Conservation (phyloP, 2,888 invertebrate species). For the Pyrocoelia pectoralis region DNA sequence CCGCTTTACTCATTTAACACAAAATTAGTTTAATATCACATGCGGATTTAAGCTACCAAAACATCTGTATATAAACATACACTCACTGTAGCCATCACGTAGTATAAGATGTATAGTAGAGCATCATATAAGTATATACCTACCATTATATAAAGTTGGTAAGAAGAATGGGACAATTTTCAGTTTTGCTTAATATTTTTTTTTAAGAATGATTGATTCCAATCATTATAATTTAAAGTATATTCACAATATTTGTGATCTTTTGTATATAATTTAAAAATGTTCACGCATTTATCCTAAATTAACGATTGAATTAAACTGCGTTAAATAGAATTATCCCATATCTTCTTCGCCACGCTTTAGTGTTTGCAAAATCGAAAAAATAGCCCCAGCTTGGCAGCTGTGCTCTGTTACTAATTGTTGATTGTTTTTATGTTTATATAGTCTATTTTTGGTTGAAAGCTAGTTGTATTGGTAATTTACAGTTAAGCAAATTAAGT, state of each 20-base stretch:
- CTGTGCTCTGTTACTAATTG: slow-evolving; percentile 58
- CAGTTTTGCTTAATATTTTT: neutral
- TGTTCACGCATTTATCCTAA: neutral
- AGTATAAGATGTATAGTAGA: slow-evolving; percentile 53
- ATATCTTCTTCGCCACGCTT: slow-evolving; percentile 34
- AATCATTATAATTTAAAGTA: slow-evolving; percentile 2
- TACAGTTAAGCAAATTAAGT: slow-evolving; percentile 39
- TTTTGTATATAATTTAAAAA: slow-evolving; percentile 3
- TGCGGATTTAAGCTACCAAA: slow-evolving; percentile 55
- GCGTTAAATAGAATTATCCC: slow-evolving; percentile 14
- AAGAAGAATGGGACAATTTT: slow-evolving; percentile 14
- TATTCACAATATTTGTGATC: slow-evolving; percentile 20
- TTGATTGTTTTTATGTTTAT: slow-evolving; percentile 63
- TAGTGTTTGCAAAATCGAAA: slow-evolving; percentile 41
- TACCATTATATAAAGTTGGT: slow-evolving; percentile 12
- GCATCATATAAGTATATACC: slow-evolving; percentile 19
- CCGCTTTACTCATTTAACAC: slow-evolving; percentile 42
- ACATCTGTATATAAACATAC: slow-evolving; percentile 61
- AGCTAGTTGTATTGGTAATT: slow-evolving; percentile 55
- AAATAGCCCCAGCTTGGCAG: slow-evolving; percentile 47
- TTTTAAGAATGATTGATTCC: slow-evolving; percentile 7
- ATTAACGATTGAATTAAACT: neutral
- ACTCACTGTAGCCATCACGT: slow-evolving; percentile 60
- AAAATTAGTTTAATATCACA: slow-evolving; percentile 49
- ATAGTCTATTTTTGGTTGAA: slow-evolving; percentile 62